These are phyloP conservation scores for Pseudomyrmex gracilis DNA, from an alignment of 1,140 invertebrate genomes.

Conservation along the genomic window DNA sequence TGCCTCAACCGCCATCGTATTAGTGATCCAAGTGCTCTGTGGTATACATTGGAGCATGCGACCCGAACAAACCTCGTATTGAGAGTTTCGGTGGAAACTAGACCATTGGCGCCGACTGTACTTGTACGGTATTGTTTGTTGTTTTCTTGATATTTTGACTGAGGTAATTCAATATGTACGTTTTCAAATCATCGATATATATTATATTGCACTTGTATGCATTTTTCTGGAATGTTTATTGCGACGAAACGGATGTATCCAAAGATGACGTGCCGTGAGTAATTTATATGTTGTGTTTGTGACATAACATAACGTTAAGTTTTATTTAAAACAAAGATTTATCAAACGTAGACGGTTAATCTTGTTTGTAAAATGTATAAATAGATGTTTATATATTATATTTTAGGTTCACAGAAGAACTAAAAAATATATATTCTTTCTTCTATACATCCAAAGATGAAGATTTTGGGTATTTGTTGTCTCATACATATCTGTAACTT, in stretches of 20 bases:
- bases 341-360: too few species aligned
- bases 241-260: neutral
- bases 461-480: slow-evolving; percentile 22
- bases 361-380: too few species aligned
- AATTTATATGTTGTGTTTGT: neutral
- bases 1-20: too few species aligned
- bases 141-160: neutral
- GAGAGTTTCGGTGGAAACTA: too few species aligned
- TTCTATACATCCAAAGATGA: slow-evolving; percentile 8
- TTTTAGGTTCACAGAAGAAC: slow-evolving; percentile 7
- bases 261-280: slow-evolving; percentile 25
- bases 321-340: too few species aligned
- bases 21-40: too few species aligned
- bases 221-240: neutral
- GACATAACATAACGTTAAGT: too few species aligned
- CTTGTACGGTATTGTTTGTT: too few species aligned
- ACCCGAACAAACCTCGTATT: too few species aligned
- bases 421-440: slow-evolving; percentile 25
- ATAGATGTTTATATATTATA: slow-evolving; percentile 3
- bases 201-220: neutral
- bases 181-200: neutral
- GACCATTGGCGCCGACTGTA: too few species aligned
- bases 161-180: neutral
- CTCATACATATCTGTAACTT: neutral
- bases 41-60: too few species aligned